Evolutionary conservation across 2,113 vertebrate species (phyloP), one percentile per base, ranked within the genome.

Genomic region (Tretioscincus oriximinensis): DNA sequence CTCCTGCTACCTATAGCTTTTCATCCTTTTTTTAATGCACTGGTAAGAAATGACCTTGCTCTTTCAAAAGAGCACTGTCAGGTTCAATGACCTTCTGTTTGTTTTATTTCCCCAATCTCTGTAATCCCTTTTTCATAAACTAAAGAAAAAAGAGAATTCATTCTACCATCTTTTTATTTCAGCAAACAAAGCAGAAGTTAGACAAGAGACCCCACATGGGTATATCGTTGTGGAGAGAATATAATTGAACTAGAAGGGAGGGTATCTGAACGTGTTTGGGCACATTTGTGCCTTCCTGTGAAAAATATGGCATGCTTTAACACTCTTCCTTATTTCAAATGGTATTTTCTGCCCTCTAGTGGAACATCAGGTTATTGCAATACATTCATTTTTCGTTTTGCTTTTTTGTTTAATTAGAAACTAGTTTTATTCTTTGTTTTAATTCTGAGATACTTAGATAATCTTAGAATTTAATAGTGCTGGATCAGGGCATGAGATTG

Each of bases 301-400:
- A 80, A 87, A 88, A 86, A 73, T 5, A 20, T 76, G 54, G 76
- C 73, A 70, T 14, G 29, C 3, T 35, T 78, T 70, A 72, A 11
- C 0, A 73, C 79, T 81, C 84, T 80, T 51, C 72, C 85, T 86
- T 85, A 67, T 77, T 92, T 91, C 83, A 71, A 87, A 86, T 88
- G 89, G 83, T 86, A 63, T 94, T 86, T 91, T 92, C 81, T 92
- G 91, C 94, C 95, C 94, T 86, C 93, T 95, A 91, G 91, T 92
- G 94, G 78, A 11, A 11, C 65, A 64, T 87, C 54, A 4, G 1
- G 8, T 80, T 61, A 73, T 78, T 82, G 69, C 85, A 8, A 63
- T 29, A 51, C 28, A 21, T 1, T 64, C 31, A 3, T 7, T 22
- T n/a, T 18, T 54, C 1, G 12, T 5, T 26, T 26, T 29, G 28